Conservation (phyloP, 2,888 invertebrate genomes). For the Phalangium opilio region DNA sequence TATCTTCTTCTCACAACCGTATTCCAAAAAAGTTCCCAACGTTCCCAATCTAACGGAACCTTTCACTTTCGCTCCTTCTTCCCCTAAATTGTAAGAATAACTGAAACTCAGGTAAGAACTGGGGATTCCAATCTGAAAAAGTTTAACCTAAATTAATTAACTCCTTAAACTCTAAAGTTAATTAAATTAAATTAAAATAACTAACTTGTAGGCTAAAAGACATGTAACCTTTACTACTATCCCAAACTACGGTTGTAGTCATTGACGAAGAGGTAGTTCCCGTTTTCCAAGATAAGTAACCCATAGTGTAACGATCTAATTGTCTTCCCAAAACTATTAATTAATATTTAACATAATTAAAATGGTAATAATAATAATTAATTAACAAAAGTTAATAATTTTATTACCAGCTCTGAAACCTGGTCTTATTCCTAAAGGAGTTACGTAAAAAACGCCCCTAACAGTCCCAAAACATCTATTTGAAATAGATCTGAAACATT, state of each 20-base stretch:
- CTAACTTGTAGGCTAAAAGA: constrained; percentile 63
- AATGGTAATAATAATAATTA: not conserved
- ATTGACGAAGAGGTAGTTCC: constrained; percentile 50
- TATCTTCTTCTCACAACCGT: constrained; percentile 81
- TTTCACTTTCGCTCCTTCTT: constrained; percentile 55
- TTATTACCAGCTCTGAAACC: constrained; percentile 53
- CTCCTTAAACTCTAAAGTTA: not conserved
- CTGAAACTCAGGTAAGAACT: constrained; percentile 33
- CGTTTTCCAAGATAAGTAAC: constrained; percentile 67
- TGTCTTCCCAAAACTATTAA: constrained; percentile 49
- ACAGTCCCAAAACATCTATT: constrained; percentile 57
- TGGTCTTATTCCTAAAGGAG: constrained; percentile 56
- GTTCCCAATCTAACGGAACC: constrained; percentile 63
- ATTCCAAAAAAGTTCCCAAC: constrained; percentile 71
- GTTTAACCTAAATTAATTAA: not conserved
- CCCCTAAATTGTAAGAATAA: constrained; percentile 62
- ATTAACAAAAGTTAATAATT: constrained; percentile 1
- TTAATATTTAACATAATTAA: not conserved
- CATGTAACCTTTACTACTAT: constrained; percentile 49
- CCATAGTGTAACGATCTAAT: constrained; percentile 70
- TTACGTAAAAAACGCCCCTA: constrained; percentile 57
- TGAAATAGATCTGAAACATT: constrained; percentile 58
- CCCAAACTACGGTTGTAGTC: constrained; percentile 60
- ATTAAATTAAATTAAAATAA: constrained; percentile 27
- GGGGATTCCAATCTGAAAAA: constrained; percentile 28